Percentiles rank a stretch among this genome's conserved stretches.
These are phyloP conservation scores for Echinometra lucunter DNA, from an alignment of 53 echinoderm and acorn worm species.

Conservation along the genomic window DNA sequence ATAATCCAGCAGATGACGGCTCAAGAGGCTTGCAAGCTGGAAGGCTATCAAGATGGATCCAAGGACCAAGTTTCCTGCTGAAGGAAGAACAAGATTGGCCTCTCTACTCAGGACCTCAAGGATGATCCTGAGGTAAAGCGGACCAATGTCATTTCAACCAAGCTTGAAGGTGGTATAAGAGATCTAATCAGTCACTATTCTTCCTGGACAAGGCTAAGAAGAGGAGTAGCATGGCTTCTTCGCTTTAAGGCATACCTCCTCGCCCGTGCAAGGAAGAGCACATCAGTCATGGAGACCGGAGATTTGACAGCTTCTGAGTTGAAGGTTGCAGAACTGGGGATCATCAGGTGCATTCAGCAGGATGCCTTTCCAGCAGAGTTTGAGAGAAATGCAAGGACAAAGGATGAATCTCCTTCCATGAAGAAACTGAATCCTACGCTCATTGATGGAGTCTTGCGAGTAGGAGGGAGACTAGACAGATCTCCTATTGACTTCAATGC, in stretches of 20 bases:
- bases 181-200: not conserved
- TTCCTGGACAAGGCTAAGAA: slow-evolving; percentile 34
- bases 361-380: not conserved
- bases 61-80: too few species aligned
- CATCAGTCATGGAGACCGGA: too few species aligned
- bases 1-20: too few species aligned
- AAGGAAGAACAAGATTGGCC: slow-evolving; percentile 24
- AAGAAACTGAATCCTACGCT: slow-evolving; percentile 60
- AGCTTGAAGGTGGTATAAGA: not conserved
- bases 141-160: not conserved
- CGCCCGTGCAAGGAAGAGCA: not conserved
- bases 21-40: too few species aligned
- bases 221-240: slow-evolving; percentile 71
- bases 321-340: not conserved
- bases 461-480: slow-evolving; percentile 68
- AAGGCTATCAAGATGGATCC: too few species aligned
- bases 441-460: slow-evolving; percentile 49
- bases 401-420: not conserved
- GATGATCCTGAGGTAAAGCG: slow-evolving; percentile 73
- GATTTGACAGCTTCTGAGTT: too few species aligned
- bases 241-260: slow-evolving; percentile 40
- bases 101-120: too few species aligned
- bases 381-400: not conserved
- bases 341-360: not conserved
- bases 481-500: slow-evolving; percentile 58